A percentile compares a stretch with the other conserved stretches of the same genome.
These are phyloP conservation scores for Crotophaga sulcirostris DNA, from an alignment of 2,113 vertebrate genomes.

Conservation along the genomic window DNA sequence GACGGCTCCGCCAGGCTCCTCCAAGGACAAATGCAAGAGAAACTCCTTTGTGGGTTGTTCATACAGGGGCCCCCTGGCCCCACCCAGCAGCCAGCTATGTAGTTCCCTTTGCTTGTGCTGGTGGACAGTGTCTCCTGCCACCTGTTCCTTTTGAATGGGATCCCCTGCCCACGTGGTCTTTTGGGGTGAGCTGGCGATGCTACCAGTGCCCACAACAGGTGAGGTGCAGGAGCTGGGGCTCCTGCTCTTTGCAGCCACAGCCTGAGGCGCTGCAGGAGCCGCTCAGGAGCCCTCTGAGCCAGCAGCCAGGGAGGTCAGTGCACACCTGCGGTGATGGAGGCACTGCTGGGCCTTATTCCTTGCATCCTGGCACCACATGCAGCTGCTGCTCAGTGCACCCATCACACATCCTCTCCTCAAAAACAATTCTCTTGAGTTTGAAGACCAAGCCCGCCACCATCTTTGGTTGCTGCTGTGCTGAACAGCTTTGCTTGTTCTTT, in stretches of 20 bases:
- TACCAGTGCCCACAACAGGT: fast-evolving
- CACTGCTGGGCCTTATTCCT: background rate
- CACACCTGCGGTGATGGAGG: fast-evolving
- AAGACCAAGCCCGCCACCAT: background rate
- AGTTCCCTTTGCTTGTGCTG: background rate
- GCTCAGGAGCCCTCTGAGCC: fast-evolving
- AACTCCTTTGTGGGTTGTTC: background rate
- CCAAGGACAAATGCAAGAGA: background rate
- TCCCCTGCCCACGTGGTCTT: fast-evolving
- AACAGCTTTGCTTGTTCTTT: too few species aligned
- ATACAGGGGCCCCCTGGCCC: background rate
- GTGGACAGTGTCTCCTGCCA: fast-evolving
- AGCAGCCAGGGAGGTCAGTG: background rate
- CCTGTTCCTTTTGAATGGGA: fast-evolving
- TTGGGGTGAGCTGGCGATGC: background rate
- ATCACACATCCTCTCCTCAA: too few species aligned
- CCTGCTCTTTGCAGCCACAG: background rate
- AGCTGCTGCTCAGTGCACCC: background rate
- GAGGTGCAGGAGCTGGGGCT: fast-evolving
- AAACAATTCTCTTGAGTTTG: background rate
- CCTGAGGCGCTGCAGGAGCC: background rate
- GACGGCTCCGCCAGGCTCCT: background rate
- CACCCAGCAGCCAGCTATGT: background rate
- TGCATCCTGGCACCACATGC: fast-evolving
- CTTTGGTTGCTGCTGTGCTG: background rate